Evolutionary conservation across 2,797 vertebrate species (phyloP), one percentile per base, ranked within the genome.

Genomic region (Setipinna tenuifilis): DNA sequence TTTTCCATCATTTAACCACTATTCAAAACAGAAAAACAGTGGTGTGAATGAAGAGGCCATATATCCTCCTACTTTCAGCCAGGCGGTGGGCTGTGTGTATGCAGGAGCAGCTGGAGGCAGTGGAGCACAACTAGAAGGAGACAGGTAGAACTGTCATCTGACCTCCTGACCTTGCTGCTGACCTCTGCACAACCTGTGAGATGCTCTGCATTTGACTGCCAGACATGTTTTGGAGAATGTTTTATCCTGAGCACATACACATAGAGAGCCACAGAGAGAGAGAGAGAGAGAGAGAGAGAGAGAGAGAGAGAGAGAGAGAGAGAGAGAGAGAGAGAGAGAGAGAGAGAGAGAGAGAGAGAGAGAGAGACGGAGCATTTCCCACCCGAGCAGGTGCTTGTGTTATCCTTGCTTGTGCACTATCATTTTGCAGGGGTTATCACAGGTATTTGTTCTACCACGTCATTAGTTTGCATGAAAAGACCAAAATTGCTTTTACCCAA

Each of bases 281-380:
- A 31, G 25, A 71, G 6, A 71, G 25, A 71, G 25, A 71, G 0
- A 31, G 3, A 71, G 9, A 62, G 21, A 25, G 19, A 62, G n/a
- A 62, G 5, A 25, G 23, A 65, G 62, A 54, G 50, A 11, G 50
- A 54, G 23, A 41, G 35, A 41, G 35, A 54, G 50, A 54, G 50
- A 54, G 9, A 54, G 7, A 14, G 50, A 54, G 9, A 54, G 50
- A 54, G 9, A 54, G 50, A 54, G 1, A 3, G 50, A 54, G 50
- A 54, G 9, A 3, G 35, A 41, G 35, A 41, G 35, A 41, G 35
- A 41, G 35, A 41, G 35, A 41, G 35, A 41, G 5, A 41, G 35
- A 41, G 35, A 41, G 35, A 41, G 35, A 41, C 2, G 9, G 50
- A 92, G 89, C 91, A 31, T 75, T 28, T 41, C 31, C 68, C 68